Evolutionary conservation across 35 echinoderm and acorn worm species (phyloP).

Genomic region (Patiria miniata): DNA sequence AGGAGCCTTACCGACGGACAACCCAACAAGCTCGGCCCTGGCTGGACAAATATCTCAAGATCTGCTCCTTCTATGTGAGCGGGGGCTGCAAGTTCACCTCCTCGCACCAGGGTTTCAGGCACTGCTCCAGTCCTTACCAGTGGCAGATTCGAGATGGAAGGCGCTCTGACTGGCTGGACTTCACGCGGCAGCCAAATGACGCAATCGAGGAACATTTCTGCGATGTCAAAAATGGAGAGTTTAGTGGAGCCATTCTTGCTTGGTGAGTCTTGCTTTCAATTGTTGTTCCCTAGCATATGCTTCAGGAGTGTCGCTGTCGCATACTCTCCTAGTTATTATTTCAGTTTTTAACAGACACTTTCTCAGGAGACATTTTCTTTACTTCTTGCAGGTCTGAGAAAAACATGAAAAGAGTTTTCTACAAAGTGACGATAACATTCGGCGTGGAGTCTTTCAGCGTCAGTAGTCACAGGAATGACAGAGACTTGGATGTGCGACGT

Average conservation of each 20-base stretch:
- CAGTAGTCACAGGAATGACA: neutral
- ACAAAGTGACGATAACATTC: neutral
- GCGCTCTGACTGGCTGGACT: neutral
- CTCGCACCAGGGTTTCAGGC: neutral
- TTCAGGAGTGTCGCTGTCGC: too few relatives aligned
- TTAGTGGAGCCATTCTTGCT: neutral
- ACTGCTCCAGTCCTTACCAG: conserved; percentile 18
- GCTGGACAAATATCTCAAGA: neutral
- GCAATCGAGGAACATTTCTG: conserved; percentile 9
- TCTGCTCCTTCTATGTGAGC: conserved; percentile 8
- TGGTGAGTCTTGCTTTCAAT: neutral
- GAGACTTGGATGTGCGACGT: conserved; percentile 18
- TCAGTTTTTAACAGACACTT: too few relatives aligned
- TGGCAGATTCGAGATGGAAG: neutral
- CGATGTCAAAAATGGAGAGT: neutral
- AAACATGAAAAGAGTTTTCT: neutral
- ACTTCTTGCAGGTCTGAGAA: neutral
- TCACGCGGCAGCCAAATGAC: neutral
- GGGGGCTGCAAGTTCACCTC: neutral
- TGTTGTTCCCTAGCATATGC: too few relatives aligned
- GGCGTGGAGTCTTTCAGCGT: neutral
- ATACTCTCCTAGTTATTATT: too few relatives aligned
- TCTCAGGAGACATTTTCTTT: neutral
- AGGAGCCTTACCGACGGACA: neutral
- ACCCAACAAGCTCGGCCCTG: neutral